These are phyloP conservation scores for Ophraella communa DNA, from an alignment of 2,888 invertebrate genomes.

Conservation along the genomic window DNA sequence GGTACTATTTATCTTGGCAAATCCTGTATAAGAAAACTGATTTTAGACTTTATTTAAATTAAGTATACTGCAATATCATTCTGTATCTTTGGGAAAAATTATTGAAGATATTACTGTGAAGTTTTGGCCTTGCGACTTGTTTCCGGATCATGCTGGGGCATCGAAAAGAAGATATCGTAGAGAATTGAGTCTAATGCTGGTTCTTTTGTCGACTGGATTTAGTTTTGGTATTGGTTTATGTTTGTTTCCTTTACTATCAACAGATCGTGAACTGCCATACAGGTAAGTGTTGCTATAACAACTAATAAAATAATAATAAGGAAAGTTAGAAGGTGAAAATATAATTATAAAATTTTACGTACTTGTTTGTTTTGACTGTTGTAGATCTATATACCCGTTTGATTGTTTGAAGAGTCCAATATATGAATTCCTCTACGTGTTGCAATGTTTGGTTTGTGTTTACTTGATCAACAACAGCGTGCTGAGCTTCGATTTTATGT, in stretches of 20 bases:
- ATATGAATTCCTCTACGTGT: slow-evolving; percentile 30
- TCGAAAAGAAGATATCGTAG: background rate
- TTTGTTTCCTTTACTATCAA: slow-evolving; percentile 15
- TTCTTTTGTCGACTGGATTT: background rate
- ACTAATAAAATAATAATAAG: no score
- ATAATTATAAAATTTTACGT: no score
- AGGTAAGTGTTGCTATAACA: background rate
- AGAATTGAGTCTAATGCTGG: background rate
- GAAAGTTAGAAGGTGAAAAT: no score
- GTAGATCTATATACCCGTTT: slow-evolving; percentile 30
- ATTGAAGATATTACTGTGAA: slow-evolving; percentile 12
- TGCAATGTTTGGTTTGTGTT: slow-evolving; percentile 22
- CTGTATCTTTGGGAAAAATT: slow-evolving; percentile 1
- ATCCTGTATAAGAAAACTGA: no score
- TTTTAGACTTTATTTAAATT: slow-evolving; percentile 28
- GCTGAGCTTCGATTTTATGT: slow-evolving; percentile 32
- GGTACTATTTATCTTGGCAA: no score
- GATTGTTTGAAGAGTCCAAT: slow-evolving; percentile 27
- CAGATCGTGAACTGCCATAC: slow-evolving; percentile 27
- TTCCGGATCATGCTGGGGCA: slow-evolving; percentile 8
- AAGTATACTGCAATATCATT: slow-evolving; percentile 19
- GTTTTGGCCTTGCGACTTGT: slow-evolving; percentile 28
- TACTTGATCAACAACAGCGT: slow-evolving; percentile 24
- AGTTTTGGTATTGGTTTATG: slow-evolving; percentile 26
- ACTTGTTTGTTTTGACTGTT: no score